These are phyloP conservation scores for Chaitophorus viminalis DNA, from an alignment of 2,888 invertebrate species.

Conservation along the genomic window DNA sequence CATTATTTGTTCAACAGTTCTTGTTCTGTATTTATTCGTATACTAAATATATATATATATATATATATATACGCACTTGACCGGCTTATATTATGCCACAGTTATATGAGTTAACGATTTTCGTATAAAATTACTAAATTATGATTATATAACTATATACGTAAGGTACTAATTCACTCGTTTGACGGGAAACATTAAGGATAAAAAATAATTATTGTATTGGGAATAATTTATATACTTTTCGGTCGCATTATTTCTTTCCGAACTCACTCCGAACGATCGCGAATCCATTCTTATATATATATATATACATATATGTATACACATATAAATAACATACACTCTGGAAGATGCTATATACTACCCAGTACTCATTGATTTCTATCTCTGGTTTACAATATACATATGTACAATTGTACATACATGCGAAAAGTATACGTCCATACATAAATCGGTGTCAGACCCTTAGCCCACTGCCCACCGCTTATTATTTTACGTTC, in stretches of 20 bases:
- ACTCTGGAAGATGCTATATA: background rate
- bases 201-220: background rate
- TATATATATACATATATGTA: too few species aligned
- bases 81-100: background rate
- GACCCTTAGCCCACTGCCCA: background rate
- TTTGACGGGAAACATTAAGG: background rate
- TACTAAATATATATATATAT: too few species aligned
- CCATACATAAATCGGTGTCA: background rate
- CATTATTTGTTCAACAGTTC: too few species aligned
- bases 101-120: background rate
- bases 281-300: too few species aligned
- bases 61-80: too few species aligned
- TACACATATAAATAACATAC: background rate
- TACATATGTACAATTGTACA: background rate
- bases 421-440: too few species aligned
- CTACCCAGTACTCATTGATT: slow-evolving; percentile 3
- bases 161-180: too few species aligned
- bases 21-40: too few species aligned
- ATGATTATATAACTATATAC: too few species aligned
- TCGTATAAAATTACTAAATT: too few species aligned
- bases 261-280: background rate
- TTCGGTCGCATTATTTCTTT: background rate
- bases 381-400: background rate
- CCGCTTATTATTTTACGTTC: background rate
- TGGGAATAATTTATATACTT: background rate